Percentiles rank a stretch among this genome's conserved stretches.
Conservation (phyloP, 1,140 invertebrate genomes). For the Chironomus tepperi region DNA sequence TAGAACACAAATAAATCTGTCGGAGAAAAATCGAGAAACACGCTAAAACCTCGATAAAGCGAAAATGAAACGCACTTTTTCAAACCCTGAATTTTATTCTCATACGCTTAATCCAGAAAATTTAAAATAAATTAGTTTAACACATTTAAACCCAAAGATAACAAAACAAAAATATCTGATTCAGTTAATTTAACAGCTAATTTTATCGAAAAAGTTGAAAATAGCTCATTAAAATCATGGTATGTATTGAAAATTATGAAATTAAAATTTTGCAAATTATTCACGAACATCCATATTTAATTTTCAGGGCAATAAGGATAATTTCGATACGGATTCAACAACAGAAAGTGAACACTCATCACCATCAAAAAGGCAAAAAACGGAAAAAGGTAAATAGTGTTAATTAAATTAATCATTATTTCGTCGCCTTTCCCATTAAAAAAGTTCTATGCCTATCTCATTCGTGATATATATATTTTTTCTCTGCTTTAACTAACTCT, state of each 20-base stretch:
- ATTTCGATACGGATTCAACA: conserved; percentile 10
- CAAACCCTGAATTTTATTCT: too few species aligned
- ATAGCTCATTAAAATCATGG: neutral
- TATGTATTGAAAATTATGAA: neutral
- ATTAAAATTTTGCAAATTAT: neutral
- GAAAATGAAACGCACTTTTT: too few species aligned
- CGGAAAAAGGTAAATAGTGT: conserved; percentile 16
- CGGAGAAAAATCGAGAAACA: too few species aligned
- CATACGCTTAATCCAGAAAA: too few species aligned
- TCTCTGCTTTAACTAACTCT: too few species aligned
- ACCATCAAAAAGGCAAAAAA: neutral
- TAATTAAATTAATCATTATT: neutral
- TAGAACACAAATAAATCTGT: too few species aligned
- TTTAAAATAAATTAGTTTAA: too few species aligned
- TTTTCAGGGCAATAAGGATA: conserved; percentile 15
- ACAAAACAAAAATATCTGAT: neutral
- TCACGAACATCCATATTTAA: neutral
- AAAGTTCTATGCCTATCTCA: neutral
- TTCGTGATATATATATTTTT: neutral
- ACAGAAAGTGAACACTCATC: conserved; percentile 16
- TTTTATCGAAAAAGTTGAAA: neutral
- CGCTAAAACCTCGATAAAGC: too few species aligned
- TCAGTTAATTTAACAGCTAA: neutral
- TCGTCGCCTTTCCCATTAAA: conserved; percentile 17
- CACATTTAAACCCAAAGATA: neutral